phyloP scores from a whole-genome alignment of 2,888 invertebrate genomes.

The Trissolcus brochymenae region DNA sequence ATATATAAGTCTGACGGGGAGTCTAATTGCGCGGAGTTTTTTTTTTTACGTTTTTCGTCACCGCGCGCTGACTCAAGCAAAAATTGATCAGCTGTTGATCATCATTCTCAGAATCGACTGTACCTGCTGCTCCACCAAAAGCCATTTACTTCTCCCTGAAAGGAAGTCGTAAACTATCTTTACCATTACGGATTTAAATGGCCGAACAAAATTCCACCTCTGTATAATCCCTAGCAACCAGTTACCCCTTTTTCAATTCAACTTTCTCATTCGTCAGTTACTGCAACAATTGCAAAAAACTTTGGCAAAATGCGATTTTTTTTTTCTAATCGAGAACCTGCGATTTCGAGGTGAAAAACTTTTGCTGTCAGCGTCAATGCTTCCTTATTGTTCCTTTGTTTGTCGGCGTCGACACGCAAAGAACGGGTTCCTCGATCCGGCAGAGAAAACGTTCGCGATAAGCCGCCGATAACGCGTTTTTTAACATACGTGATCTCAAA shows the following conservation, averaged over 20 bases:
- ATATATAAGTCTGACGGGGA: not conserved
- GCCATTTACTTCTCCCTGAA: slow-evolving; percentile 17
- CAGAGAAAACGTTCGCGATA: slow-evolving; percentile 34
- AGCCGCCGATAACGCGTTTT: slow-evolving; percentile 31
- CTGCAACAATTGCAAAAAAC: too few relatives aligned
- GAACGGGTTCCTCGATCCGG: slow-evolving; percentile 13
- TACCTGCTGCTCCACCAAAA: slow-evolving; percentile 20
- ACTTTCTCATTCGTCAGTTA: not conserved
- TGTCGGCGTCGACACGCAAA: slow-evolving; percentile 33
- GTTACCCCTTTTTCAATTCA: not conserved
- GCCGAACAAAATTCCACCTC: not conserved
- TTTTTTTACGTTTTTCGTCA: slow-evolving; percentile 23
- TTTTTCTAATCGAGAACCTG: not conserved
- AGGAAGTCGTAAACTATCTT: slow-evolving; percentile 23
- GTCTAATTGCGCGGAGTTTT: slow-evolving; percentile 10
- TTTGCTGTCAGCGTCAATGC: slow-evolving; percentile 14
- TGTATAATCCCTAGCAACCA: not conserved
- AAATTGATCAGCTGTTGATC: slow-evolving; percentile 32
- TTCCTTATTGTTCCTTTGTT: slow-evolving; percentile 37
- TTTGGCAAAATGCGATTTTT: too few relatives aligned
- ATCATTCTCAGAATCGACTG: slow-evolving; percentile 13
- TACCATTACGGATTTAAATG: slow-evolving; percentile 13
- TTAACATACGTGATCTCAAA: slow-evolving; percentile 4
- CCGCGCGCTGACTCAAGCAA: slow-evolving; percentile 2
- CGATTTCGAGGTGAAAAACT: slow-evolving; percentile 4